Evolutionary conservation across 1,140 invertebrate genomes (phyloP).

Genomic region (Philaenus spumarius): DNA sequence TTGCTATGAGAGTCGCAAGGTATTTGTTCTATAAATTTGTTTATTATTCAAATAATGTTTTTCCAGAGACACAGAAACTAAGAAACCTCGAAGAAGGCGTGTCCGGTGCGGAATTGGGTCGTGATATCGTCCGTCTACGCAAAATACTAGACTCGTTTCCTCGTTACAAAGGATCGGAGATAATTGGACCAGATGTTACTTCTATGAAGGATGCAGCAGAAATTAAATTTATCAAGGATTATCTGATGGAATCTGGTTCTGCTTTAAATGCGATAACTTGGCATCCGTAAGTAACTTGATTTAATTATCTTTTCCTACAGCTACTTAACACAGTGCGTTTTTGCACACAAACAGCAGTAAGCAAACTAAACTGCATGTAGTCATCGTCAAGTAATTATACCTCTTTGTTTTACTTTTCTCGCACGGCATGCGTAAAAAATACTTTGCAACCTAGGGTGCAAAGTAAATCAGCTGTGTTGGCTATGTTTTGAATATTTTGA

Average conservation of each 20-base stretch:
- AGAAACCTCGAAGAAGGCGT: constrained; percentile 34
- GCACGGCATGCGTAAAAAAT: too few relatives aligned
- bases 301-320: constrained; percentile 1
- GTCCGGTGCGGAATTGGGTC: constrained; percentile 37
- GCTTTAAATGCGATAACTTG: constrained; percentile 51
- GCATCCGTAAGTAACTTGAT: constrained; percentile 49
- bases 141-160: constrained; percentile 51
- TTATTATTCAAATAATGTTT: too few relatives aligned
- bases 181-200: constrained; percentile 41
- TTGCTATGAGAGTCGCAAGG: too few relatives aligned
- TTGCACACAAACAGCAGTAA: too few relatives aligned
- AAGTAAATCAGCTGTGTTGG: too few relatives aligned
- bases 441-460: too few relatives aligned
- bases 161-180: constrained; percentile 35
- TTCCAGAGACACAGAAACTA: constrained; percentile 32
- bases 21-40: too few relatives aligned
- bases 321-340: too few relatives aligned
- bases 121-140: constrained; percentile 47
- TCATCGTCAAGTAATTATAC: too few relatives aligned
- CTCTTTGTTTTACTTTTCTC: too few relatives aligned
- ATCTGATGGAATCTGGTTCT: constrained; percentile 42
- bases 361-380: too few relatives aligned
- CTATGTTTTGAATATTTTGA: too few relatives aligned
- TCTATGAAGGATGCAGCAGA: constrained; percentile 38
- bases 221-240: constrained; percentile 19